These are phyloP conservation scores for Leucoptera coffeella DNA, from an alignment of 2,888 invertebrate genomes.

Conservation along the genomic window DNA sequence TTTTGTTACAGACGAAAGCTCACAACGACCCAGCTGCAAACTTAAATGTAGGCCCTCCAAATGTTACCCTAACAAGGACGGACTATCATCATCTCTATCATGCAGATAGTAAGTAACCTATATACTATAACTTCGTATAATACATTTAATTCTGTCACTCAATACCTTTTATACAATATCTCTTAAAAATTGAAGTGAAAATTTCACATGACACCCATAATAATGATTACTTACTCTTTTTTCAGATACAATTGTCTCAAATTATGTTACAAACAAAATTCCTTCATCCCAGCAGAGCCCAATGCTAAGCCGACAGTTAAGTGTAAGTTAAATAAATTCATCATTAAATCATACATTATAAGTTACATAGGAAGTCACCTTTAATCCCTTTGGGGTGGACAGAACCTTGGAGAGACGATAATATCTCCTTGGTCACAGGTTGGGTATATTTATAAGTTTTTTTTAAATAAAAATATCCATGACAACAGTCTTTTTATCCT, in stretches of 20 bases:
- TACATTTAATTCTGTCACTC: background rate
- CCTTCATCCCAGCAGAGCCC: constrained; percentile 77
- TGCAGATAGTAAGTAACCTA: constrained; percentile 8
- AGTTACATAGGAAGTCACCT: too few relatives aligned
- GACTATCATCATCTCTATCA: constrained; percentile 46
- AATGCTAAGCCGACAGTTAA: constrained; percentile 81
- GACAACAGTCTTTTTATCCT: too few relatives aligned
- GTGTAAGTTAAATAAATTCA: constrained; percentile 52
- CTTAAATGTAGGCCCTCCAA: constrained; percentile 84
- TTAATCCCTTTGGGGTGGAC: too few relatives aligned
- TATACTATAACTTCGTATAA: background rate
- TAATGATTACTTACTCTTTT: constrained; percentile 9
- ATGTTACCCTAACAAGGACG: constrained; percentile 76
- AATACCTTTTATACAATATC: background rate
- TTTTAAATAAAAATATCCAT: too few relatives aligned
- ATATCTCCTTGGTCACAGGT: too few relatives aligned
- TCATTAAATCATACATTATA: too few relatives aligned
- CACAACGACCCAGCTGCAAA: too few relatives aligned
- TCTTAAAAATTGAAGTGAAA: too few relatives aligned
- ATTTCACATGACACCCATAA: too few relatives aligned
- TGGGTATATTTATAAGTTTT: too few relatives aligned
- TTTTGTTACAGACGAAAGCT: too few relatives aligned
- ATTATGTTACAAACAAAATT: constrained; percentile 52
- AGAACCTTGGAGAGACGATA: too few relatives aligned
- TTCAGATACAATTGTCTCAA: constrained; percentile 42